A percentile compares a stretch with the other conserved stretches of the same genome.
phyloP scores from a whole-genome alignment of 2,113 vertebrate genomes.

The Petroica traversi region DNA sequence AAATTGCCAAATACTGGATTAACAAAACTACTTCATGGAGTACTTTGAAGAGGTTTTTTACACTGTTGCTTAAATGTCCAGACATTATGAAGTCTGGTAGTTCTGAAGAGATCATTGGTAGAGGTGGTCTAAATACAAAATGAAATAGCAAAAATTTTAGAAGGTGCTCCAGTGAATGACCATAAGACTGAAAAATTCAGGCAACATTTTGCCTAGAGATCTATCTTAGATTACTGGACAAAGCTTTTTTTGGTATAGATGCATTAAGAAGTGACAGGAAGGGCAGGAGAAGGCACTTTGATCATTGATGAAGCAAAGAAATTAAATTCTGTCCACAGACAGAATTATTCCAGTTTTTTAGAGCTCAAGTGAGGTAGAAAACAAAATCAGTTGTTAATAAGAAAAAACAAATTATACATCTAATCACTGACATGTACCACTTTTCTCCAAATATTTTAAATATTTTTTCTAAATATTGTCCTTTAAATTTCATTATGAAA shows the following conservation, averaged over 20 bases:
- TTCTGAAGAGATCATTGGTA: background rate
- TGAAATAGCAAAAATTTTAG: background rate
- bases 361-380: background rate
- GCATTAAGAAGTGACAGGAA: background rate
- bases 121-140: background rate
- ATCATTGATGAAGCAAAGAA: background rate
- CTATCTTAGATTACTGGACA: background rate
- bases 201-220: background rate
- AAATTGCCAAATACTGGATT: background rate
- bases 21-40: background rate
- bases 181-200: background rate
- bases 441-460: background rate
- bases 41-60: background rate
- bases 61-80: background rate
- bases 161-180: background rate
- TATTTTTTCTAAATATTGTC: background rate
- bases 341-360: background rate
- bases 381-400: background rate
- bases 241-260: background rate
- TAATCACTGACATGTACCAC: background rate
- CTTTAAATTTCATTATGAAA: background rate
- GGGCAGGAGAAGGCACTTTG: background rate
- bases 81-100: background rate
- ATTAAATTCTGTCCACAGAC: background rate
- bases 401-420: background rate